Evolutionary conservation across 2,113 vertebrate genomes (phyloP).

Genomic region (Herpetotheres cachinnans): DNA sequence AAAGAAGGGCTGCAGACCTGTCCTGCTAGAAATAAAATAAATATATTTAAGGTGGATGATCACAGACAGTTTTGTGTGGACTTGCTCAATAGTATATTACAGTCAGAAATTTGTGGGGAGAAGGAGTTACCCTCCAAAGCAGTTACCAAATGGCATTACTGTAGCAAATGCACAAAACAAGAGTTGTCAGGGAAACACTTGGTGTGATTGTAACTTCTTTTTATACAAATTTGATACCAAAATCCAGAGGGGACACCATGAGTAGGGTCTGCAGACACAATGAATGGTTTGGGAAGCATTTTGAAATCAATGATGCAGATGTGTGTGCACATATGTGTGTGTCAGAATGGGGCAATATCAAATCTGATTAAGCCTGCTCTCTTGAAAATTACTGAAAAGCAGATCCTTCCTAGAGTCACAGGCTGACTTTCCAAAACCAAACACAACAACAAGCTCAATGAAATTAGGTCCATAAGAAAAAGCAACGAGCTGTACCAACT

Average conservation of each 20-base stretch:
- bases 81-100: neutral
- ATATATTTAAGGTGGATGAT: neutral
- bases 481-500: neutral
- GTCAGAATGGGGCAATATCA: neutral
- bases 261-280: neutral
- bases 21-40: neutral
- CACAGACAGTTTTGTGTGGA: neutral
- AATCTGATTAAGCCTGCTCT: neutral
- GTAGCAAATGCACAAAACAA: neutral
- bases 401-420: neutral
- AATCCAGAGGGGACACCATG: neutral
- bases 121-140: neutral
- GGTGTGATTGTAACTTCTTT: neutral
- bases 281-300: neutral
- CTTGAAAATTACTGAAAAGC: neutral
- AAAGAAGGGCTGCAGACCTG: neutral
- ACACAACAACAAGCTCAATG: neutral
- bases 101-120: neutral
- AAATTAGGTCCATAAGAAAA: neutral
- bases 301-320: neutral
- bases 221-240: neutral
- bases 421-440: neutral
- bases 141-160: neutral
- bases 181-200: neutral
- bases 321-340: neutral